These are phyloP conservation scores for human (Homo sapiens) DNA, from an alignment of 2,113 vertebrate genomes.

Conservation along the genomic window DNA sequence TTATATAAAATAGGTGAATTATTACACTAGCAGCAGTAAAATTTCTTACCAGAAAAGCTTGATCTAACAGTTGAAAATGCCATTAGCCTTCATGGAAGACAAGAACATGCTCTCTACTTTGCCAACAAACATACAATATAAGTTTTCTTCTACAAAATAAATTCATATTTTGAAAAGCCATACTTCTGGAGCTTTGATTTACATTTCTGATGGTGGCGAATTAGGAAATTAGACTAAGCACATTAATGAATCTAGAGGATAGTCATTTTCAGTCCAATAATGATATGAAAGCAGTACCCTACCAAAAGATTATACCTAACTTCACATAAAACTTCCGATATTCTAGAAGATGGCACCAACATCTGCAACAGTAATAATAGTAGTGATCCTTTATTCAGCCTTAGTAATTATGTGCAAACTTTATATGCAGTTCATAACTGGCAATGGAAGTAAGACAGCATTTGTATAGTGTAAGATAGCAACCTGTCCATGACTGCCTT, in stretches of 20 bases:
- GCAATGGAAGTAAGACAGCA: not conserved
- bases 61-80: not conserved
- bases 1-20: not conserved
- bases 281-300: not conserved
- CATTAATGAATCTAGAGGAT: not conserved
- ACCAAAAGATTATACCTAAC: not conserved
- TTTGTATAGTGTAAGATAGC: not conserved
- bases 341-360: not conserved
- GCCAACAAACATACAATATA: not conserved
- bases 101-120: not conserved
- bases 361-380: not conserved
- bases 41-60: not conserved
- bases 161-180: not conserved
- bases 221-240: not conserved
- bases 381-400: not conserved
- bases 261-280: not conserved
- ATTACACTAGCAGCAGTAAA: not conserved
- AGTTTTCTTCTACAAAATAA: not conserved
- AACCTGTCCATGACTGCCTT: not conserved
- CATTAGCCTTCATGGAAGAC: not conserved
- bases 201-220: not conserved
- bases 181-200: not conserved
- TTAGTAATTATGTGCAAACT: not conserved
- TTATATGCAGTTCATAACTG: not conserved
- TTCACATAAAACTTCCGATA: not conserved